Base-by-base conservation (phyloP, 1,140 invertebrate species). In the Drosophila eugracilis region DNA sequence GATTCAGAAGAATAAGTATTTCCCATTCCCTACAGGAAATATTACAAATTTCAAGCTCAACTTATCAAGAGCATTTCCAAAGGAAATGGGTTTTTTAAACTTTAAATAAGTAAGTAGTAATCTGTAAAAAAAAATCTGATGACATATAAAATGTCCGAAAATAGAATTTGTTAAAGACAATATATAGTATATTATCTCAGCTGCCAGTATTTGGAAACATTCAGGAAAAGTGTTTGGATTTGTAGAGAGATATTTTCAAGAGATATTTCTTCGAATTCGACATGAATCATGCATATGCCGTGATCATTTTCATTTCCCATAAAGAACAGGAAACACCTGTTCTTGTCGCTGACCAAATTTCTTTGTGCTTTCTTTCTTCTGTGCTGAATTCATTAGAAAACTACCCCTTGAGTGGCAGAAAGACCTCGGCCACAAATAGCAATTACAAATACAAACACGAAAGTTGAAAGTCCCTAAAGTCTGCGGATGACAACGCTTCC, bases 401-500 rank as follows among this genome's bases (percentile, higher is more conserved):
- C 41, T 39, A 62, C 30, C 57, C 57, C 60, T 21, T 28, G 14
- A 59, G 41, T 32, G 5, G 44, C 24, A 30, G 32, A 19, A n/a
- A 30, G 62, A 34, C 28, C 45, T 26, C 28, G 21, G 60, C 60
- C 60, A 30, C 65, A 67, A 44, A 67, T 67, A 69, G 47, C 62
- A 69, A 69, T 69, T 67, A 67, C 47, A 52, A 69, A 53, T 42
- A 72, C 45, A 72, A 71, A 72, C 34, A 72, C 30, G 24, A 72
- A 49, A 48, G 45, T 59, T 44, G 44, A 59, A 58, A 44, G 70
- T 53, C 34, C 67, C 48, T 19, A 54, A 74, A 74, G 41, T 75
- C 72, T 75, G 72, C 42, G 60, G 58, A 75, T 65, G 71, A 75
- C 70, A 75, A 66, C 48, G 32, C 66, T 39, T 57, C 65, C 66